phyloP scores from a whole-genome alignment of 2,113 vertebrate species.

The Illadopsis cleaveri region DNA sequence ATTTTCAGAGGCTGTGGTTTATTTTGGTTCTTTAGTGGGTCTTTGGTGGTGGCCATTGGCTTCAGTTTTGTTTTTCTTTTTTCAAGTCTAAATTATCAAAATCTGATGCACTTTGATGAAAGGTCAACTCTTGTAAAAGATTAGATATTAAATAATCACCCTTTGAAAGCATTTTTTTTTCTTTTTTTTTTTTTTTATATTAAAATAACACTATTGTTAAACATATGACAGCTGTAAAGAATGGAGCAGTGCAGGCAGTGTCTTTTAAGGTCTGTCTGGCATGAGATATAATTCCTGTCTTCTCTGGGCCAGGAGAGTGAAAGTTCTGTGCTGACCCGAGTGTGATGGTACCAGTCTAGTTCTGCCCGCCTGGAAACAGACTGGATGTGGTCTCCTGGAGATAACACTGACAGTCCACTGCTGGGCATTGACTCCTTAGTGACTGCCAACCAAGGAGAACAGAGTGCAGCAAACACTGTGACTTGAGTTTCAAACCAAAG shows the following conservation, averaged over 20 bases:
- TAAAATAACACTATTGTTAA: not conserved
- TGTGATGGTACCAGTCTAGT: rapidly evolving
- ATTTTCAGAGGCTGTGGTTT: not conserved
- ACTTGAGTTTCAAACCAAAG: not conserved
- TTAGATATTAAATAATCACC: not conserved
- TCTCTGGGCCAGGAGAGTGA: not conserved
- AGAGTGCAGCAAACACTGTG: rapidly evolving
- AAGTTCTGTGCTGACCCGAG: rapidly evolving
- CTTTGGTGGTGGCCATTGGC: not conserved
- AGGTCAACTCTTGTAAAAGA: not conserved
- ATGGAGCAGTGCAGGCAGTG: not conserved
- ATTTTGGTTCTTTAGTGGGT: not conserved
- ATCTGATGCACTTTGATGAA: not conserved
- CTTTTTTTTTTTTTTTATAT: not conserved
- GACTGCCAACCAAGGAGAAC: not conserved
- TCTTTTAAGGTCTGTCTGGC: not conserved
- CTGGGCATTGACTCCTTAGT: not conserved
- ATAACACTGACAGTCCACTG: not conserved
- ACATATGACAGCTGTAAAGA: rapidly evolving
- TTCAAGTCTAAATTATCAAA: not conserved
- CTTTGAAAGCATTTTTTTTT: not conserved
- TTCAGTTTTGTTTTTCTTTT: not conserved
- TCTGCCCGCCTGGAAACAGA: not conserved
- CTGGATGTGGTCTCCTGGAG: not conserved
- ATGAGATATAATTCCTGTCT: not conserved